phyloP scores from a whole-genome alignment of 2,797 vertebrate species.

The Spinibarbus caldwelli region DNA sequence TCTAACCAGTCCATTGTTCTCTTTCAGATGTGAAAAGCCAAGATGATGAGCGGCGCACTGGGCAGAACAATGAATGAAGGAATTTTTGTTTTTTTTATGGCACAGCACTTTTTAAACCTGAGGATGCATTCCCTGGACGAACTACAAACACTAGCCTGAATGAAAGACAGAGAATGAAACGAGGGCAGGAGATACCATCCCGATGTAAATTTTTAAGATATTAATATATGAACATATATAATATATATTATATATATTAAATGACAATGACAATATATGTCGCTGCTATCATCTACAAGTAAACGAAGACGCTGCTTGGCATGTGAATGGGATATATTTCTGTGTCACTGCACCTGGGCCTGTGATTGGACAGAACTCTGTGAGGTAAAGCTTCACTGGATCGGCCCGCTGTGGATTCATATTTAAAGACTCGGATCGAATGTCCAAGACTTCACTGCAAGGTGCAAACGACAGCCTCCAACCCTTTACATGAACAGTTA shows the following conservation, averaged over 20 bases:
- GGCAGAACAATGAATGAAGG: constrained; percentile 80
- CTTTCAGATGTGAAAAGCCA: constrained; percentile 91
- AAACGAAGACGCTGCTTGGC: constrained; percentile 65
- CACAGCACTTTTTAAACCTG: constrained; percentile 91
- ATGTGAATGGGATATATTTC: constrained; percentile 64
- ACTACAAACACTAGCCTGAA: constrained; percentile 60
- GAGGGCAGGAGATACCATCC: constrained; percentile 15
- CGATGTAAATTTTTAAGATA: constrained; percentile 61
- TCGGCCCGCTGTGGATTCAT: constrained; percentile 67
- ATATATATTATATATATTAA: constrained; percentile 56
- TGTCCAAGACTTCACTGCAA: constrained; percentile 3
- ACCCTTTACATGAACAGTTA: constrained; percentile 5
- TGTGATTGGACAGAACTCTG: constrained; percentile 40
- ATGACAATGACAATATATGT: constrained; percentile 68
- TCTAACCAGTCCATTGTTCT: constrained; percentile 53
- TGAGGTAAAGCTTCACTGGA: constrained; percentile 67
- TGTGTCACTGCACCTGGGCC: constrained; percentile 37
- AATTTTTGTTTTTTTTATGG: constrained; percentile 77
- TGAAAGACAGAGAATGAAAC: constrained; percentile 44
- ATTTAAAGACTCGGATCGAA: constrained; percentile 37
- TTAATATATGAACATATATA: constrained; percentile 70
- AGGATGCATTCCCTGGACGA: constrained; percentile 88
- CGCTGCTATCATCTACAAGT: constrained; percentile 73
- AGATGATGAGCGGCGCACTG: constrained; percentile 86
- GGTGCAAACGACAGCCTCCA: not conserved